A percentile compares a stretch with the other conserved stretches of the same genome.
phyloP scores from a whole-genome alignment of 2,888 invertebrate species.

The Gastrophysa polygoni region DNA sequence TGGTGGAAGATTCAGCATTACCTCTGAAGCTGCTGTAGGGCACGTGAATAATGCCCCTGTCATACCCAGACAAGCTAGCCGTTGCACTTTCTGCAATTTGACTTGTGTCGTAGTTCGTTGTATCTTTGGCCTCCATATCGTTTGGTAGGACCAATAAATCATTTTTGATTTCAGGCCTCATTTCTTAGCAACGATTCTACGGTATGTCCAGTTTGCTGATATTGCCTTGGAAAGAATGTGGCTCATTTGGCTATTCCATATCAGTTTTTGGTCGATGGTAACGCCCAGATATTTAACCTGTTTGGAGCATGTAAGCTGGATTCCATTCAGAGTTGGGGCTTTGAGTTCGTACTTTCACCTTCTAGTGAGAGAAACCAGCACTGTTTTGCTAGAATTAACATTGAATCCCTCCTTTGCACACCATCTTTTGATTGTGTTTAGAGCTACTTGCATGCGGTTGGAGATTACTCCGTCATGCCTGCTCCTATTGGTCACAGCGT shows the following conservation, averaged over 20 bases:
- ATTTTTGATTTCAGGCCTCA: no score
- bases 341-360: background rate
- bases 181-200: no score
- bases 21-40: background rate
- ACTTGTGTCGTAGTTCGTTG: no score
- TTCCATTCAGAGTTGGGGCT: background rate
- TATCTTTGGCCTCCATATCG: no score
- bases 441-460: background rate
- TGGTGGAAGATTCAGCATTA: slow-evolving; percentile 3
- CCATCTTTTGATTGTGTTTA: background rate
- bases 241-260: no score
- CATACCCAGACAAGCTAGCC: background rate
- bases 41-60: slow-evolving; percentile 5
- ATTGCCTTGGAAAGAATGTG: no score
- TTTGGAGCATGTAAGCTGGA: background rate
- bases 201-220: no score
- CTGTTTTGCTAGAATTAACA: background rate
- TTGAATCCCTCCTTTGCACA: no score
- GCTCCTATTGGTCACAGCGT: background rate
- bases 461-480: background rate
- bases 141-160: no score
- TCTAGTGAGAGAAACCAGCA: background rate
- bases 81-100: no score
- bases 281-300: background rate
- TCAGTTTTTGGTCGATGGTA: background rate